phyloP scores from a whole-genome alignment of 1,140 invertebrate species.

The Eupristina koningsbergeri region DNA sequence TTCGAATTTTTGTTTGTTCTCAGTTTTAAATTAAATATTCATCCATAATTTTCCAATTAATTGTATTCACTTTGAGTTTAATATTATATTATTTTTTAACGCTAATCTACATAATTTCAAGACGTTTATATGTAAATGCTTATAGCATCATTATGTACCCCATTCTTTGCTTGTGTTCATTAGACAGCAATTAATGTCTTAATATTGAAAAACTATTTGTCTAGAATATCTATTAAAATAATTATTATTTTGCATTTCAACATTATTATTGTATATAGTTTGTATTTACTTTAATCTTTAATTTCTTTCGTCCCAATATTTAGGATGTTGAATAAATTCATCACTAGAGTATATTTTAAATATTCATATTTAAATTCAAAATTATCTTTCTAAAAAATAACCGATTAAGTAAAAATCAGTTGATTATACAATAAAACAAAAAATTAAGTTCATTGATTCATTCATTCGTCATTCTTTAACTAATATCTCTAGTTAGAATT shows the following conservation, averaged over 20 bases:
- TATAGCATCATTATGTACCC: slow-evolving; percentile 18
- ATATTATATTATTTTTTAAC: neutral
- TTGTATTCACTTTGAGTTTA: neutral
- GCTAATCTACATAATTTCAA: slow-evolving; percentile 40
- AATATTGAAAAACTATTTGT: slow-evolving; percentile 15
- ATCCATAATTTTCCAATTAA: neutral
- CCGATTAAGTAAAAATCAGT: neutral
- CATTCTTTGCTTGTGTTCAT: slow-evolving; percentile 37
- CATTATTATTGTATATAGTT: neutral
- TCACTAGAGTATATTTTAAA: neutral
- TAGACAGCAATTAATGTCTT: slow-evolving; percentile 39
- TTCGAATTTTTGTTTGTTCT: slow-evolving; percentile 43
- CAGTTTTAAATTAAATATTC: neutral
- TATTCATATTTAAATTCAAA: neutral
- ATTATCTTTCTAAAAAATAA: neutral
- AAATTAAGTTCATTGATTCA: slow-evolving; percentile 47
- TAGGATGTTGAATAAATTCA: neutral
- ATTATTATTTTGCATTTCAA: no score
- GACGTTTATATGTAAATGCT: slow-evolving; percentile 25
- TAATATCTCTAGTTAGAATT: slow-evolving; percentile 16
- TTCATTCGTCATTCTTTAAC: slow-evolving; percentile 29
- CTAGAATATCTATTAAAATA: no score
- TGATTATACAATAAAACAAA: neutral
- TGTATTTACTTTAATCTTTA: neutral
- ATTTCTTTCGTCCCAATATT: neutral